Conservation (phyloP, 2,113 vertebrate genomes). For the Lophochroa leadbeateri region DNA sequence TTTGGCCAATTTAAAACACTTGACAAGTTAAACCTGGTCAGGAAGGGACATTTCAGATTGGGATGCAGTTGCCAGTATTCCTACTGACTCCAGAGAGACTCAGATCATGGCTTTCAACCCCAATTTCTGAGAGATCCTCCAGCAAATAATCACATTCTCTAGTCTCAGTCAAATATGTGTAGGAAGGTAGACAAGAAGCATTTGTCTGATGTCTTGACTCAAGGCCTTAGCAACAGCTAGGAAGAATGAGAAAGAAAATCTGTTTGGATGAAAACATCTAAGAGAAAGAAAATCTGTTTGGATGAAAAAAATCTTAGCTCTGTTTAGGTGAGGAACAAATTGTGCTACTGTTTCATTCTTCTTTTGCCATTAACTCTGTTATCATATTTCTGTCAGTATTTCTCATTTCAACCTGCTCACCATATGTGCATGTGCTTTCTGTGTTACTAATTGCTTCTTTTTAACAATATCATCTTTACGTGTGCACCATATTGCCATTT, state of each 20-base stretch:
- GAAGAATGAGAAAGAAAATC: conserved; percentile 11
- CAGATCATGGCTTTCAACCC: background rate
- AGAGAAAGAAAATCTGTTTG: background rate
- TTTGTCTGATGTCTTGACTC: background rate
- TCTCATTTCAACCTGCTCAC: conserved; percentile 75
- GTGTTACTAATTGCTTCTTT: conserved; percentile 79
- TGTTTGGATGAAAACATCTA: background rate
- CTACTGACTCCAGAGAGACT: background rate
- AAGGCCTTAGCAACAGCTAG: background rate
- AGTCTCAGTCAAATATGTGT: background rate
- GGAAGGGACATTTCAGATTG: background rate
- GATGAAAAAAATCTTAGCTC: background rate
- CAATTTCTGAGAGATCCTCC: background rate
- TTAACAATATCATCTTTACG: conserved; percentile 78
- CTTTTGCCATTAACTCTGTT: conserved; percentile 56
- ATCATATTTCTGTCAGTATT: conserved; percentile 56
- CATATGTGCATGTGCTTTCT: conserved; percentile 75
- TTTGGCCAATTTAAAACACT: background rate
- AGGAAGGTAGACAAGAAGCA: background rate
- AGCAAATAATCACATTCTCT: background rate
- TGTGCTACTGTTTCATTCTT: conserved; percentile 48
- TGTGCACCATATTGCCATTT: conserved; percentile 75
- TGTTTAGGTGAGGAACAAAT: conserved; percentile 36
- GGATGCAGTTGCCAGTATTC: background rate
- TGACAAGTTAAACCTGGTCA: background rate